phyloP scores from a whole-genome alignment of 2,797 vertebrate species.

The Muscicapa striata region DNA sequence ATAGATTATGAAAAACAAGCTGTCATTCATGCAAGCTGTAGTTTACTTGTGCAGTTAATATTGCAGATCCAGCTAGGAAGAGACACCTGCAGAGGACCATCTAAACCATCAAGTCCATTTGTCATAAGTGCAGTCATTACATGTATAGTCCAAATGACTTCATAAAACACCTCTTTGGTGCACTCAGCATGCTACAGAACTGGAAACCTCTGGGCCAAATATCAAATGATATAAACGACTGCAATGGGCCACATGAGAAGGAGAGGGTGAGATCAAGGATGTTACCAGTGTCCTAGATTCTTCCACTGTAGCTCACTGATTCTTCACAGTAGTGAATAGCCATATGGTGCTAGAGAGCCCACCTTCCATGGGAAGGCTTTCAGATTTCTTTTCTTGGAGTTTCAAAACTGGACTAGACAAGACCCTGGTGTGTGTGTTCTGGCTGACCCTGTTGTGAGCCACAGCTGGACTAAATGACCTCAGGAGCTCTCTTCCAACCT shows the following conservation, averaged over 20 bases:
- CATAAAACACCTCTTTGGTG: neutral
- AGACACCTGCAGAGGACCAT: neutral
- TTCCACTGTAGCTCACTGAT: neutral
- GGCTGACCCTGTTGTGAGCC: neutral
- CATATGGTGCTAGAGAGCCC: neutral
- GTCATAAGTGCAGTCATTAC: neutral
- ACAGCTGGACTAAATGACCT: neutral
- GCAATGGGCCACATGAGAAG: neutral
- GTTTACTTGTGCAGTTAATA: neutral
- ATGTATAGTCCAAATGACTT: neutral
- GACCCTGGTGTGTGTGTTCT: neutral
- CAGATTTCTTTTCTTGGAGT: neutral
- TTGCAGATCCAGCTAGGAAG: neutral
- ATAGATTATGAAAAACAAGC: slow-evolving; percentile 30
- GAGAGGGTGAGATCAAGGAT: neutral
- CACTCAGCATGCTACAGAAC: neutral
- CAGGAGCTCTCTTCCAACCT: neutral
- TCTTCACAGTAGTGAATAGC: neutral
- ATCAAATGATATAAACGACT: neutral
- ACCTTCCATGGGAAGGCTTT: neutral
- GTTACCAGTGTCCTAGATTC: neutral
- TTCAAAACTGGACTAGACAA: neutral
- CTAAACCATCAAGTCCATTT: neutral
- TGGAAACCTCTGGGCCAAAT: neutral
- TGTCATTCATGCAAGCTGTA: neutral